Evolutionary conservation across 2,888 invertebrate genomes (phyloP).

Genomic region (Allacma fusca): DNA sequence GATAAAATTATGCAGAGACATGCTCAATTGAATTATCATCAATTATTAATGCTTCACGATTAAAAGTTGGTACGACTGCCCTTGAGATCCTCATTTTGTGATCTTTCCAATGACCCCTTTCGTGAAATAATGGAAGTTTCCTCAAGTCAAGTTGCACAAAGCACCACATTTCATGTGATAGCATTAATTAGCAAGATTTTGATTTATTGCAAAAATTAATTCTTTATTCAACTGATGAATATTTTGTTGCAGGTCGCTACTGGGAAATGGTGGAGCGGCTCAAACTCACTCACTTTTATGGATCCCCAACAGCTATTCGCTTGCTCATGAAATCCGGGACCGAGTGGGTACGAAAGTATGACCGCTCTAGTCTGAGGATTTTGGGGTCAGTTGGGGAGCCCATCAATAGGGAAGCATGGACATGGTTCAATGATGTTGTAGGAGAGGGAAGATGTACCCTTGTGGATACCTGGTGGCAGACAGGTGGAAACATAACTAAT

Average conservation of each 20-base stretch:
- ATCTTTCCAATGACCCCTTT: no score
- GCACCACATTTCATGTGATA: no score
- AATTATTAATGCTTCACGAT: no score
- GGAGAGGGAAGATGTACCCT: slow-evolving; percentile 65
- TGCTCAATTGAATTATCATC: no score
- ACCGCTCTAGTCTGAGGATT: slow-evolving; percentile 65
- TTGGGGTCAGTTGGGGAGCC: slow-evolving; percentile 68
- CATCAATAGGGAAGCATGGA: slow-evolving; percentile 67
- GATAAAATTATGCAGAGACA: neutral
- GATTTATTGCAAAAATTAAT: no score
- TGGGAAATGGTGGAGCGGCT: slow-evolving; percentile 67
- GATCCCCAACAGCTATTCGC: slow-evolving; percentile 67
- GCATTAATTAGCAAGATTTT: no score
- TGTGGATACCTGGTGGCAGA: slow-evolving; percentile 69
- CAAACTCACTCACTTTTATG: slow-evolving; percentile 67
- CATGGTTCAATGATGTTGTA: slow-evolving; percentile 66
- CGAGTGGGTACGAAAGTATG: slow-evolving; percentile 65
- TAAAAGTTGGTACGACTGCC: no score
- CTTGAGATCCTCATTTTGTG: no score
- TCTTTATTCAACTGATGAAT: neutral
- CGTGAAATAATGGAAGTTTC: no score
- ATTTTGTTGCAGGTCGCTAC: slow-evolving; percentile 64
- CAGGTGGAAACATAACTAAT: slow-evolving; percentile 60
- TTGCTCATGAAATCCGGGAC: slow-evolving; percentile 65
- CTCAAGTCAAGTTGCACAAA: no score